Evolutionary conservation across 2,797 vertebrate species (phyloP), one percentile per base, ranked within the genome.

Genomic region (Varecia variegata): DNA sequence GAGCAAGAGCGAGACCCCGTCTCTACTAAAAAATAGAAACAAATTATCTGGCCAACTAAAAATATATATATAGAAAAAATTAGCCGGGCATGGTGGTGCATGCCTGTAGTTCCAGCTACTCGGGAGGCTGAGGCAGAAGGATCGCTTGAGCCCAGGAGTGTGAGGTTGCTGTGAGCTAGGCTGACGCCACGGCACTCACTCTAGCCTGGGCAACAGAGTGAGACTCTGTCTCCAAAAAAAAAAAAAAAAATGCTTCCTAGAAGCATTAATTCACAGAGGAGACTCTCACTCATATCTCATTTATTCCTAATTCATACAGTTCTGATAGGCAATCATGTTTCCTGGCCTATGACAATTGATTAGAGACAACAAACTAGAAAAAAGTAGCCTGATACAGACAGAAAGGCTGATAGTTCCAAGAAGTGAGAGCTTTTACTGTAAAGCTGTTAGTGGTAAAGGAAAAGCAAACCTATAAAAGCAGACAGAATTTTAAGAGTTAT

Each of bases 231-330:
- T n/a, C n/a, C n/a, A n/a, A n/a, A n/a, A n/a, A n/a, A n/a, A n/a
- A n/a, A n/a, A n/a, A n/a, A n/a, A 62, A 58, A 96, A 54, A 35
- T 94, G 47, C 45, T 87, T 82, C 84, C n/a, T 65, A 54, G 73
- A 84, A 90, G 62, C 81, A n/a, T 93, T 86, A 67, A 70, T 58
- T 94, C 65, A 40, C 40, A 50, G 74, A 86, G 25, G 12, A 60
- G 27, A 70, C n/a, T 85, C 62, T 79, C 38, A 65, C 73, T 71
- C 35, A 65, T 35, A 27, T 88, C 67, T 86, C 43, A 71, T 74
- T 71, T 86, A 83, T 40, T 92, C 11, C 62, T 70, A 1, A 54
- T 92, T 95, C 6, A 14, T 52, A 58, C 17, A 76, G 7, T 84
- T 70, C 68, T 54, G 21, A 43, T n/a, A 71, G 32, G 18, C 32